phyloP scores from a whole-genome alignment of 2,888 invertebrate genomes.

The Julus scanicus region DNA sequence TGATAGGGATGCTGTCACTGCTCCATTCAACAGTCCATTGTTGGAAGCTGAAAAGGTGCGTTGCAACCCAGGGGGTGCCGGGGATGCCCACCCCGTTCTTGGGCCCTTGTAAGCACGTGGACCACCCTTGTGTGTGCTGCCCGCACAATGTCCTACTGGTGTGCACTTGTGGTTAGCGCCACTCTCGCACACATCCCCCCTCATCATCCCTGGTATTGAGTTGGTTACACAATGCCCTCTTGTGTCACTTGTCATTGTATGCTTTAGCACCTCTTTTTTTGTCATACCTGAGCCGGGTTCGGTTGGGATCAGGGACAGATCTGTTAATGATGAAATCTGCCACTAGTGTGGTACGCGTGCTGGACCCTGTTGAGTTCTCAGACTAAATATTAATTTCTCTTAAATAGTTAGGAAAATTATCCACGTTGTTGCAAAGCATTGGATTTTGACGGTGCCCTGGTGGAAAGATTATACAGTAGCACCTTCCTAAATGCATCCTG shows the following conservation, averaged over 20 bases:
- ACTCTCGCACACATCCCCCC: background rate
- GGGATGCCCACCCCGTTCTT: background rate
- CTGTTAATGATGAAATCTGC: too few species aligned
- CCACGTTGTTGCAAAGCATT: too few species aligned
- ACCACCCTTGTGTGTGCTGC: too few species aligned
- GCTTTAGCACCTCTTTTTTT: background rate
- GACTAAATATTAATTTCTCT: too few species aligned
- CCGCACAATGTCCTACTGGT: background rate
- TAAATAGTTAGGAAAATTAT: too few species aligned
- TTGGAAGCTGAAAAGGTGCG: background rate
- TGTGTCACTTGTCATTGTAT: background rate
- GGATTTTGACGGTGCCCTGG: too few species aligned
- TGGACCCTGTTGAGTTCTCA: too few species aligned
- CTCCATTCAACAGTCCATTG: background rate
- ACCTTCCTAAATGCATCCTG: too few species aligned
- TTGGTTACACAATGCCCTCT: background rate
- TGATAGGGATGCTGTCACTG: background rate
- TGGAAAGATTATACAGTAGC: too few species aligned
- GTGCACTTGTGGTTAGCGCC: background rate
- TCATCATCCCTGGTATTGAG: background rate
- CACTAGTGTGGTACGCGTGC: too few species aligned
- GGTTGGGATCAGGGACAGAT: too few species aligned
- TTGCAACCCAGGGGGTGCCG: background rate
- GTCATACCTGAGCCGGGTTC: too few species aligned
- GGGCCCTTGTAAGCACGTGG: background rate